Evolutionary conservation across 2,888 invertebrate genomes (phyloP), one percentile per base, ranked within the genome.

Genomic region (Pristionchus arcanus): DNA sequence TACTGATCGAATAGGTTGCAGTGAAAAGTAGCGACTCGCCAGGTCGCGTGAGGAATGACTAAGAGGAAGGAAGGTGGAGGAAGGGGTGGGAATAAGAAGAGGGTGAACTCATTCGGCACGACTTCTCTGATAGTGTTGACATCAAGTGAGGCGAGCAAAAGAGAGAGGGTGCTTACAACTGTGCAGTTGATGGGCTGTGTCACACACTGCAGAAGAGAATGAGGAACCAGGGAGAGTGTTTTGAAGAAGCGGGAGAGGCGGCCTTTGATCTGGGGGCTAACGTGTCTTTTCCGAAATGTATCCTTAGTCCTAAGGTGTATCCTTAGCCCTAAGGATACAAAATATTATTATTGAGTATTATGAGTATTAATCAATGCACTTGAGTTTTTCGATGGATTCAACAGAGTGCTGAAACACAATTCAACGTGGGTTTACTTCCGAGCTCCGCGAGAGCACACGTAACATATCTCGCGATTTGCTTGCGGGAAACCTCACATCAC

Each of bases 121-220:
- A 59, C 59, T 63, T n/a, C 42, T 9, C 42, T 49, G 63, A n/a
- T 63, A 63, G 63, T 63, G 63, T 63, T 63, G 63, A 63, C 63
- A 63, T 25, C 63, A 63, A 63, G 25, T 63, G 11, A 7, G 13
- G 42, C 42, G 42, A 49, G 42, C 42, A 49, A 49, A 9, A 49
- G 42, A 49, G n/a, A 21, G 63, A 63, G 63, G 63, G 63, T 63
- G 63, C 63, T 63, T 63, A 63, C 63, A 63, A 63, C 63, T 63
- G 63, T 63, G 63, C 42, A 49, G n/a, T 63, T 63, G 63, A 63
- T 63, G 63, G 25, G 63, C n/a, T n/a, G n/a, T 63, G 63, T 63
- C 63, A 49, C 42, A 49, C 42, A 63, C 63, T 63, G 63, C 63
- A 63, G 63, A 63, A n/a, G 63, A n/a, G 63, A 63, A 63, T 63